phyloP scores from a whole-genome alignment of 2,113 vertebrate species.

The Terrapene triunguis region DNA sequence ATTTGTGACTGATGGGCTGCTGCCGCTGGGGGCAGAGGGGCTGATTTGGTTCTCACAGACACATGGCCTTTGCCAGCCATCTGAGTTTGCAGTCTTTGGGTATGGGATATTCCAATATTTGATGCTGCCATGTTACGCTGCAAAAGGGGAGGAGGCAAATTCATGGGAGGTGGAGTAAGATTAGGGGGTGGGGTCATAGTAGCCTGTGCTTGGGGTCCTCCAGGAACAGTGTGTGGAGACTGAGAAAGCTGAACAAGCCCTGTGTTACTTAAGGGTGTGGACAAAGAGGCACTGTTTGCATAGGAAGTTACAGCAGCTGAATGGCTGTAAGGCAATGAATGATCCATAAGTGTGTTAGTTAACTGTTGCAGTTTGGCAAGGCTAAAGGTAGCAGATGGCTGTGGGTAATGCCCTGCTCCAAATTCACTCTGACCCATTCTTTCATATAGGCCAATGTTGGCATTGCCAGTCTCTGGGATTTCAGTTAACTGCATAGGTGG shows the following conservation, averaged over 20 bases:
- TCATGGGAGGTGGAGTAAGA: constrained; percentile 92
- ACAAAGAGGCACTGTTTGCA: constrained; percentile 92
- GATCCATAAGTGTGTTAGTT: constrained; percentile 98
- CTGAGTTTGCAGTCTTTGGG: constrained; percentile 94
- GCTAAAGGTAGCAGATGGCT: constrained; percentile 96
- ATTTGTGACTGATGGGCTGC: constrained; percentile 93
- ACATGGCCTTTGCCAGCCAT: constrained; percentile 91
- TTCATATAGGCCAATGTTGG: constrained; percentile 92
- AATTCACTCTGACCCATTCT: constrained; percentile 96
- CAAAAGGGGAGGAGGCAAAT: constrained; percentile 87
- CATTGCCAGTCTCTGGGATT: constrained; percentile 88
- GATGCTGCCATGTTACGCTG: constrained; percentile 88
- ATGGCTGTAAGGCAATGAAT: constrained; percentile 97
- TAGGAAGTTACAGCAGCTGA: constrained; percentile 94
- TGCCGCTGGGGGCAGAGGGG: constrained; percentile 86
- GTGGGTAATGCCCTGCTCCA: constrained; percentile 91
- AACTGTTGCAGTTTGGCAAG: constrained; percentile 98
- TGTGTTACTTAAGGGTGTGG: constrained; percentile 89
- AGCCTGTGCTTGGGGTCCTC: constrained; percentile 92
- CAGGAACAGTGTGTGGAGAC: constrained; percentile 87
- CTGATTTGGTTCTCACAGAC: constrained; percentile 93
- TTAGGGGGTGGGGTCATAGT: constrained; percentile 95
- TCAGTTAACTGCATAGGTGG: constrained; percentile 93
- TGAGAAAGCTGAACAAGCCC: constrained; percentile 92
- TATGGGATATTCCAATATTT: constrained; percentile 89